phyloP scores from a whole-genome alignment of 1,140 invertebrate species.

The Drosophila nigrodunni region DNA sequence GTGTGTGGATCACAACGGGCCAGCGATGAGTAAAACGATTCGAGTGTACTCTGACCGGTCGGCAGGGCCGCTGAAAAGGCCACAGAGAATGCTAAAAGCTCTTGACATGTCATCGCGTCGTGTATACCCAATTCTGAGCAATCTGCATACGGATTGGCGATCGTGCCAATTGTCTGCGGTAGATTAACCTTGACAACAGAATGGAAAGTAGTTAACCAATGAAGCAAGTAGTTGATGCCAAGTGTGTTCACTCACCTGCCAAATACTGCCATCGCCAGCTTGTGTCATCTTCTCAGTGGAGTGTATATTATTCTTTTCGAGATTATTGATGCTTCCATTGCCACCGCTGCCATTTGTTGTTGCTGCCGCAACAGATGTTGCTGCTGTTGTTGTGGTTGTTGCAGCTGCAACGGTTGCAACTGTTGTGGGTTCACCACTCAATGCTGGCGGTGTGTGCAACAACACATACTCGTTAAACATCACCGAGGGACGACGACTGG shows the following conservation, averaged over 20 bases:
- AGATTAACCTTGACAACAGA: conserved; percentile 74
- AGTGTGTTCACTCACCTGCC: conserved; percentile 84
- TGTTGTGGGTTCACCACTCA: conserved; percentile 63
- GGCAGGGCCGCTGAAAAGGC: conserved; percentile 95
- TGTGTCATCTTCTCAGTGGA: conserved; percentile 95
- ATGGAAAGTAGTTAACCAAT: background rate
- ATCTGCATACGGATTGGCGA: conserved; percentile 83
- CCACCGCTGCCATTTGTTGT: conserved; percentile 33
- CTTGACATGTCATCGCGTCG: conserved; percentile 93
- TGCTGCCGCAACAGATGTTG: conserved; percentile 36
- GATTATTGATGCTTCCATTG: background rate
- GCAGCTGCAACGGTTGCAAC: conserved; percentile 20
- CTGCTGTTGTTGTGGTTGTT: conserved; percentile 1
- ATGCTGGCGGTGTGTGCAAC: conserved; percentile 88
- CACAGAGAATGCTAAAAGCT: conserved; percentile 94
- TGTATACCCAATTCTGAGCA: conserved; percentile 86
- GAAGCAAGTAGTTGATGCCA: background rate
- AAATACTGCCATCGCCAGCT: conserved; percentile 90
- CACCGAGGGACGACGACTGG: conserved; percentile 90
- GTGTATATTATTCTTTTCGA: conserved; percentile 89
- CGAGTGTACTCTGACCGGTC: conserved; percentile 92
- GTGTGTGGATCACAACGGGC: conserved; percentile 87
- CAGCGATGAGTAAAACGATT: conserved; percentile 92
- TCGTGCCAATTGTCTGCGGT: conserved; percentile 77
- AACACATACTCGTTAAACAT: conserved; percentile 95